A percentile compares a stretch with the other conserved stretches of the same genome.
Evolutionary conservation across 2,888 invertebrate species (phyloP).

Genomic region (Tachina lurida): DNA sequence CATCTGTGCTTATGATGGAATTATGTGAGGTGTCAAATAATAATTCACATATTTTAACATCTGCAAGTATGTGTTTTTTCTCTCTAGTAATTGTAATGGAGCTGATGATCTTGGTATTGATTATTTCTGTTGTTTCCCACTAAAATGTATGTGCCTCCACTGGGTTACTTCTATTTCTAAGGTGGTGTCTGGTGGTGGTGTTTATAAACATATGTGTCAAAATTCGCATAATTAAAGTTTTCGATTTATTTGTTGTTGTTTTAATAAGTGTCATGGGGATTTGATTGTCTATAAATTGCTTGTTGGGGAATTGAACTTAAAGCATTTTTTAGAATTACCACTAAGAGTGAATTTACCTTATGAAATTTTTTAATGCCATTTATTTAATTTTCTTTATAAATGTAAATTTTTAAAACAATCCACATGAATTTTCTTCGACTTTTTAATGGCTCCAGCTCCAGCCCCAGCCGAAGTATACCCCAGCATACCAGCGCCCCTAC

Average conservation of each 20-base stretch:
- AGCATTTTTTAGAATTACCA: no score
- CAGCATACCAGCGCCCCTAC: no score
- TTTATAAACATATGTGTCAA: slow-evolving; percentile 53
- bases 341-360: slow-evolving; percentile 3
- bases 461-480: no score
- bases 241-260: background rate
- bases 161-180: background rate
- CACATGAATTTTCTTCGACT: no score
- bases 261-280: slow-evolving; percentile 19
- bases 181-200: slow-evolving; percentile 11
- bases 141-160: background rate
- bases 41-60: slow-evolving; percentile 67
- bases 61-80: slow-evolving; percentile 24
- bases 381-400: no score
- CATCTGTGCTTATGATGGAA: slow-evolving; percentile 69
- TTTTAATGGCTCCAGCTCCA: no score
- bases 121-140: background rate
- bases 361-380: slow-evolving; percentile 16
- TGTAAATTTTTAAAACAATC: no score
- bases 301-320: slow-evolving; percentile 25
- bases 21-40: slow-evolving; percentile 70
- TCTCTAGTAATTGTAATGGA: slow-evolving; percentile 21
- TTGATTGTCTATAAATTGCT: slow-evolving; percentile 14
- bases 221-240: slow-evolving; percentile 67
- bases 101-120: slow-evolving; percentile 53